Conservation (phyloP, 2,888 invertebrate genomes). For the Drosophila kokeensis region DNA sequence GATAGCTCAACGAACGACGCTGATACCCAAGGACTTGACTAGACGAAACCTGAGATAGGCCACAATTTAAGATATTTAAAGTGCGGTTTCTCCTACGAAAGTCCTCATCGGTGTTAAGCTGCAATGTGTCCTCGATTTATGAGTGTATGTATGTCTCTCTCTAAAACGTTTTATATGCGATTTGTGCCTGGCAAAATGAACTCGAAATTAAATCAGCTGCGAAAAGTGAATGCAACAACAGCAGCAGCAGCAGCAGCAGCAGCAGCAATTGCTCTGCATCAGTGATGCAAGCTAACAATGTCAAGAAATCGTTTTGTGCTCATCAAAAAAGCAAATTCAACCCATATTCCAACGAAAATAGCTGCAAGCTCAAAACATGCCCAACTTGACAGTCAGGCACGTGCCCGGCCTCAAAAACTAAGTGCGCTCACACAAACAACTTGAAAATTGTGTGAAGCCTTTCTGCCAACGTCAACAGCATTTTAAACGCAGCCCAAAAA, state of each 20-base stretch:
- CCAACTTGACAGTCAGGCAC: conserved; percentile 44
- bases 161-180: conserved; percentile 59
- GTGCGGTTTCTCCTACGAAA: conserved; percentile 14
- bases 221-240: conserved; percentile 27
- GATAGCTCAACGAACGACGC: background rate
- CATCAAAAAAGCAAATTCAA: conserved; percentile 67
- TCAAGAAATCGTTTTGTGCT: conserved; percentile 54
- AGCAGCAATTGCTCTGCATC: conserved; percentile 11
- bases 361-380: conserved; percentile 41
- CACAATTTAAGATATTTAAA: conserved; percentile 22
- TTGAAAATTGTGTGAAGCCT: conserved; percentile 57
- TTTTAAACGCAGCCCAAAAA: conserved; percentile 44
- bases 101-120: conserved; percentile 34
- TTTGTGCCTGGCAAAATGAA: conserved; percentile 62
- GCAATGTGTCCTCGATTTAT: conserved; percentile 24
- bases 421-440: conserved; percentile 51
- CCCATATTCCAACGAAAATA: conserved; percentile 61
- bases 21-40: conserved; percentile 13
- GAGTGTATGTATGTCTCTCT: background rate
- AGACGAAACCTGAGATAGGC: conserved; percentile 13
- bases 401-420: conserved; percentile 52
- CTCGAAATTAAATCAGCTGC: conserved; percentile 71
- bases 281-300: conserved; percentile 42
- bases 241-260: conserved; percentile 2
- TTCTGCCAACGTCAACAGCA: conserved; percentile 66